Percentiles rank a stretch among this genome's conserved stretches.
Conservation (phyloP, 2,113 vertebrate species). For the Polypterus bichir region DNA sequence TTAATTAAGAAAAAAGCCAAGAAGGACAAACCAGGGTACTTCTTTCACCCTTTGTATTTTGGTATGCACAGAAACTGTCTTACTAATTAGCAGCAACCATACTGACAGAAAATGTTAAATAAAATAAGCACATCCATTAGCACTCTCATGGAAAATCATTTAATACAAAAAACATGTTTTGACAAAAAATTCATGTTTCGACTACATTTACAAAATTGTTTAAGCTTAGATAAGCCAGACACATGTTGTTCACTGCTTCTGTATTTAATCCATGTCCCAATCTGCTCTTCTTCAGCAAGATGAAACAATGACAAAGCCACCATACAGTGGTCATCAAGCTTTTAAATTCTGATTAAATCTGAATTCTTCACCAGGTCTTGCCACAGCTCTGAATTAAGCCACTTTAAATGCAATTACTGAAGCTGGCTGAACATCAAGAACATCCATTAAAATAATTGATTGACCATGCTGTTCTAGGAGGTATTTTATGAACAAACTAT, state of each 20-base stretch:
- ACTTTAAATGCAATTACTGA: slow-evolving; percentile 86
- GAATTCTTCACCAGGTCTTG: slow-evolving; percentile 82
- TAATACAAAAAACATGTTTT: no score
- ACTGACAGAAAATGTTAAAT: no score
- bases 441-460: slow-evolving; percentile 95
- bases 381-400: slow-evolving; percentile 82
- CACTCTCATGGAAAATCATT: no score
- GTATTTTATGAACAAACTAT: slow-evolving; percentile 76
- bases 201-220: not conserved
- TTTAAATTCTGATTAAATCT: slow-evolving; percentile 91
- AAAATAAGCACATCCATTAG: no score
- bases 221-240: slow-evolving; percentile 37
- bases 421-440: slow-evolving; percentile 78
- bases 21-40: no score
- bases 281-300: slow-evolving; percentile 65
- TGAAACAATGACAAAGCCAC: slow-evolving; percentile 71
- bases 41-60: no score
- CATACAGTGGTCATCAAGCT: slow-evolving; percentile 73
- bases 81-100: no score
- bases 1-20: no score
- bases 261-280: slow-evolving; percentile 76
- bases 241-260: slow-evolving; percentile 70
- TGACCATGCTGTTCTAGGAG: slow-evolving; percentile 68
- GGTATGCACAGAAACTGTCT: no score
- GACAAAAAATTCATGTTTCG: no score